These are phyloP conservation scores for Bradysia coprophila DNA, from an alignment of 1,140 invertebrate genomes.

Conservation along the genomic window DNA sequence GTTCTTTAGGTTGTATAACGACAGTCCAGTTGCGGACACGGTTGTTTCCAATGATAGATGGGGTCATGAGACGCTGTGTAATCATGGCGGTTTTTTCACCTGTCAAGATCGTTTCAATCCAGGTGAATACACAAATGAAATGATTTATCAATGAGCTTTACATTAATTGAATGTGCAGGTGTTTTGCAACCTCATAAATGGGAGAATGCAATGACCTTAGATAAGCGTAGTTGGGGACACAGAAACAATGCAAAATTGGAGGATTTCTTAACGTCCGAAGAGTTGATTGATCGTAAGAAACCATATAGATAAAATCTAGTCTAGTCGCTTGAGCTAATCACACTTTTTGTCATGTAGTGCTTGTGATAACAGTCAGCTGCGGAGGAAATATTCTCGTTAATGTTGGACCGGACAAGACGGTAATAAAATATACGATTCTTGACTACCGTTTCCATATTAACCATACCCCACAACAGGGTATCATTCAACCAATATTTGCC, in stretches of 20 bases:
- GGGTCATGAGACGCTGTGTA: slow-evolving; percentile 54
- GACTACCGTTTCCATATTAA: too few species aligned
- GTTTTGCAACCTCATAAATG: slow-evolving; percentile 59
- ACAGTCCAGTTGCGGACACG: slow-evolving; percentile 77
- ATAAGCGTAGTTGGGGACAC: slow-evolving; percentile 80
- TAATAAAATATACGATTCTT: too few species aligned
- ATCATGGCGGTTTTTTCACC: slow-evolving; percentile 79
- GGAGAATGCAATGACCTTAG: slow-evolving; percentile 87
- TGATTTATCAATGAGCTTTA: not conserved
- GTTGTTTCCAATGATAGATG: slow-evolving; percentile 68
- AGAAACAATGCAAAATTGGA: slow-evolving; percentile 47
- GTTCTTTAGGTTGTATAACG: slow-evolving; percentile 58
- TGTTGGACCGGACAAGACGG: slow-evolving; percentile 79
- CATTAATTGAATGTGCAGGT: slow-evolving; percentile 23
- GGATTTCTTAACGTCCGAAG: slow-evolving; percentile 52
- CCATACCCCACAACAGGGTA: slow-evolving; percentile 78
- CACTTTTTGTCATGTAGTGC: slow-evolving; percentile 18
- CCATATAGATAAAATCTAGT: not conserved
- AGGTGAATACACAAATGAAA: slow-evolving; percentile 29
- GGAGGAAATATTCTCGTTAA: slow-evolving; percentile 83
- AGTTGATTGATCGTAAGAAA: slow-evolving; percentile 35
- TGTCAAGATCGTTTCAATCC: slow-evolving; percentile 80
- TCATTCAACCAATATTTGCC: slow-evolving; percentile 75
- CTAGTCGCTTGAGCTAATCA: not conserved
- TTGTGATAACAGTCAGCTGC: slow-evolving; percentile 68